A percentile compares a stretch with the other conserved stretches of the same genome.
These are phyloP conservation scores for Taenioides sp. DNA, from an alignment of 2,797 vertebrate genomes.

Conservation along the genomic window DNA sequence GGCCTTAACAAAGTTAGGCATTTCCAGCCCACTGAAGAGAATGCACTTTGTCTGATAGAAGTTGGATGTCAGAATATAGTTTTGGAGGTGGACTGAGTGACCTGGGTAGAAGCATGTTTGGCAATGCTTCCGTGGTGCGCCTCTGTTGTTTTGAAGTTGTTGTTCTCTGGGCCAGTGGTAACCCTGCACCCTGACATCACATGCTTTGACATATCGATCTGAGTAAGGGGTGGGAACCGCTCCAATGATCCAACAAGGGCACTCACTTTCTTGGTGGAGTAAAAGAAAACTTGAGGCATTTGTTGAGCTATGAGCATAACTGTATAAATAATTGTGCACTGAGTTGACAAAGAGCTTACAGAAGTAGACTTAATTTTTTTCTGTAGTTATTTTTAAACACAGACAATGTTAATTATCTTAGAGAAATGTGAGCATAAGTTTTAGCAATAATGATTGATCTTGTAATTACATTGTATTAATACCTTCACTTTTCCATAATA, in stretches of 20 bases:
- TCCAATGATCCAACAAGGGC: slow-evolving; percentile 48
- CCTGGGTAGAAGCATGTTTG: slow-evolving; percentile 43
- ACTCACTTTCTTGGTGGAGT: slow-evolving; percentile 56
- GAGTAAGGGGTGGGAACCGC: slow-evolving; percentile 47
- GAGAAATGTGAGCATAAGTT: no score
- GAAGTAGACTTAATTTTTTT: not conserved
- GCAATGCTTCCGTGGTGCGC: slow-evolving; percentile 36
- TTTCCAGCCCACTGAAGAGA: slow-evolving; percentile 48
- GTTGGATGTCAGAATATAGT: slow-evolving; percentile 41
- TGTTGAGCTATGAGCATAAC: not conserved
- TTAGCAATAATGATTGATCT: no score
- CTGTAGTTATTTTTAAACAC: not conserved
- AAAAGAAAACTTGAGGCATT: slow-evolving; percentile 14
- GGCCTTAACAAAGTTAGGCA: slow-evolving; percentile 54
- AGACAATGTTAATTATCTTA: no score
- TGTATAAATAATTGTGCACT: no score
- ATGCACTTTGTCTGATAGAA: slow-evolving; percentile 53
- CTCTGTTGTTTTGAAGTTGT: slow-evolving; percentile 56
- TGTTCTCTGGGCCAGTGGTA: slow-evolving; percentile 68
- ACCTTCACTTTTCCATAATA: no score
- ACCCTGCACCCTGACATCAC: slow-evolving; percentile 68
- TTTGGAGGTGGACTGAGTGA: slow-evolving; percentile 52
- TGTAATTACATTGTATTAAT: no score
- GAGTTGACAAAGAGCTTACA: no score
- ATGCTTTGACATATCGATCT: slow-evolving; percentile 77